Base-by-base conservation (phyloP, 2,113 vertebrate genomes). In the Misgurnus mizolepis region DNA sequence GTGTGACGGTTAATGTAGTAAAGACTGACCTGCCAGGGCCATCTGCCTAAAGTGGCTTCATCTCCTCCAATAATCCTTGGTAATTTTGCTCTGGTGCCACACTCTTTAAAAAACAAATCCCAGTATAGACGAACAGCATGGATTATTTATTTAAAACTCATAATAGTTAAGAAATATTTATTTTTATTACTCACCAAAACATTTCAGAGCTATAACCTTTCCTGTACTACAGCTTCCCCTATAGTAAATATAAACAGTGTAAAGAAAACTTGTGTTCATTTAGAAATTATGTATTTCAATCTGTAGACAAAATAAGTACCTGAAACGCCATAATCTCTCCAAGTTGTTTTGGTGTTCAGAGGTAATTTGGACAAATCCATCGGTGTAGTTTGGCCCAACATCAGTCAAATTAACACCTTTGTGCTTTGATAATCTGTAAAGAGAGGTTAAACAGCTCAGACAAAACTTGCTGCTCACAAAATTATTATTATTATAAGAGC, bases 11-110 rank as follows among this genome's bases (percentile, higher is more conserved):
- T 92, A 84, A 91, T 92, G 43, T 94, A 93, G 89, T 92, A 93
- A 79, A 97, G 90, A n/a, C 94, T 96, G 83, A 95, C 96, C 88
- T 96, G 96, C 97, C 96, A 98, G 0, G 96, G 96, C 97, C 96
- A 98, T 82, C 91, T 93, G 55, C 95, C 95, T 0, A 90, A 87
- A 39, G 90, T 67, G 14, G 87, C 93, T 0, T 94, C 93, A 0
- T 85, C 83, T 4, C 95, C 94, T 0, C 95, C 95, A 0, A 96
- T 92, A 76, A 96, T 95, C 83, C 93, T 91, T 10, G 80, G 64
- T 66, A 94, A 68, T 79, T 91, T 88, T 0, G 93, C 82, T 76
- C 71, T 50, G 12, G 90, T 88, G 15, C 95, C 85, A 0, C 95
- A 95, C 83, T 93, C 86, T 94, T 18, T 14, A 87, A 58, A 47